Evolutionary conservation across 2,888 invertebrate genomes (phyloP).

Genomic region (Bursaphelenchus okinawaensis): DNA sequence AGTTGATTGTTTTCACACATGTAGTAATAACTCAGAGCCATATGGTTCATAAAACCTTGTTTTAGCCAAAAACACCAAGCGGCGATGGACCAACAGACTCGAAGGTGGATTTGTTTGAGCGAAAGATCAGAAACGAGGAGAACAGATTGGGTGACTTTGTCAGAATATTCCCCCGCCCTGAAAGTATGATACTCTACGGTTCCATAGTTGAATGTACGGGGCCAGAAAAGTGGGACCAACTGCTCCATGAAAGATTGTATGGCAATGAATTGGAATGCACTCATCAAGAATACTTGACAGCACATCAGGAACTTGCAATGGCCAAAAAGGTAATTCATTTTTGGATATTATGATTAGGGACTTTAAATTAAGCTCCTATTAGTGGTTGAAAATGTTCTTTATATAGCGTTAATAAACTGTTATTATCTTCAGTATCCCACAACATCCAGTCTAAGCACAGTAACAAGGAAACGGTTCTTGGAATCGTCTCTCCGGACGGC

Average conservation of each 20-base stretch:
- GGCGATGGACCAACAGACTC: too few species aligned
- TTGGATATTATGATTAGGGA: too few species aligned
- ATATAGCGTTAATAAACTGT: background rate
- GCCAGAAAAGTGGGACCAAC: conserved; percentile 42
- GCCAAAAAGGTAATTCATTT: conserved; percentile 20
- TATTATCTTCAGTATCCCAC: conserved; percentile 11
- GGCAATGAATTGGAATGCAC: conserved; percentile 7
- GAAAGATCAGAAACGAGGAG: conserved; percentile 34
- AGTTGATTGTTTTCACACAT: too few species aligned
- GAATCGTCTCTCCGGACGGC: conserved; percentile 25
- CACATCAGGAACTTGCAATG: conserved; percentile 34
- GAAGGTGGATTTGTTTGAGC: conserved; percentile 16
- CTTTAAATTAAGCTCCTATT: too few species aligned
- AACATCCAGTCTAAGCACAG: conserved; percentile 20
- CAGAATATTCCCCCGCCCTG: conserved; percentile 46
- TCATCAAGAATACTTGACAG: conserved; percentile 15
- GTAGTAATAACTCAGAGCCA: too few species aligned
- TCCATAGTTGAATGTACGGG: conserved; percentile 39
- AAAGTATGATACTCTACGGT: conserved; percentile 41
- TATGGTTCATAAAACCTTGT: too few species aligned
- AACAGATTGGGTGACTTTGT: conserved; percentile 43
- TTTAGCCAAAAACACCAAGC: too few species aligned
- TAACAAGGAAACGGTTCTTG: conserved; percentile 25
- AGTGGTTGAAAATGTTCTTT: too few species aligned
- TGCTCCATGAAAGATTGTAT: conserved; percentile 25